A percentile compares a stretch with the other conserved stretches of the same genome.
Evolutionary conservation across 2,888 invertebrate genomes (phyloP).

Genomic region (Tenthredo amoena): DNA sequence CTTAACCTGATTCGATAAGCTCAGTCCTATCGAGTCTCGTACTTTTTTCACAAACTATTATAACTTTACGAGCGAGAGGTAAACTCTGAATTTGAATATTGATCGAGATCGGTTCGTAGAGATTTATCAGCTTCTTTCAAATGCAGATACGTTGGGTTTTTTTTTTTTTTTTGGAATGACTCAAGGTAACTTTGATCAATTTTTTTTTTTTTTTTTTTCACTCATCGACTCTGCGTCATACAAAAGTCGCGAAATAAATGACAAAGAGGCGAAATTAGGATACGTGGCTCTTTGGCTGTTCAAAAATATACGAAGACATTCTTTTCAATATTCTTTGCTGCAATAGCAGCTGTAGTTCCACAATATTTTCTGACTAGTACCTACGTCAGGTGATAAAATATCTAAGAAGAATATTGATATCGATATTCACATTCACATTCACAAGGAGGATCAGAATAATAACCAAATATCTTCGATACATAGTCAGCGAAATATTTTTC

Average conservation of each 20-base stretch:
- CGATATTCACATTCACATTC: not conserved
- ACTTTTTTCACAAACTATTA: not conserved
- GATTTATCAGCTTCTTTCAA: not conserved
- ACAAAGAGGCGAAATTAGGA: not conserved
- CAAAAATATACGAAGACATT: not conserved
- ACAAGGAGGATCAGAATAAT: slow-evolving; percentile 5
- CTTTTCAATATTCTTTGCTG: not conserved
- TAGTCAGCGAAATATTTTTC: not conserved
- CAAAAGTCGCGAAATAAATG: not conserved
- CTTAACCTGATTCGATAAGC: not conserved
- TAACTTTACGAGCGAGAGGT: not conserved
- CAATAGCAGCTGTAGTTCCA: not conserved
- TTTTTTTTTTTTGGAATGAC: not conserved
- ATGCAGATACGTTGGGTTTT: not conserved
- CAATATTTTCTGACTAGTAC: not conserved
- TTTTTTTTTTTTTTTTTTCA: not conserved
- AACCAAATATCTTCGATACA: not conserved
- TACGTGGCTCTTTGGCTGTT: not conserved
- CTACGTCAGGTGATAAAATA: not conserved
- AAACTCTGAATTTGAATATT: not conserved
- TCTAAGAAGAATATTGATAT: not conserved
- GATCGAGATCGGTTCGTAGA: not conserved
- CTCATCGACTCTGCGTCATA: not conserved
- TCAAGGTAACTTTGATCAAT: not conserved
- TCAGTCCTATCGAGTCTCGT: not conserved